Conservation (phyloP, 2,888 invertebrate genomes). For the Iphiclides podalirius region DNA sequence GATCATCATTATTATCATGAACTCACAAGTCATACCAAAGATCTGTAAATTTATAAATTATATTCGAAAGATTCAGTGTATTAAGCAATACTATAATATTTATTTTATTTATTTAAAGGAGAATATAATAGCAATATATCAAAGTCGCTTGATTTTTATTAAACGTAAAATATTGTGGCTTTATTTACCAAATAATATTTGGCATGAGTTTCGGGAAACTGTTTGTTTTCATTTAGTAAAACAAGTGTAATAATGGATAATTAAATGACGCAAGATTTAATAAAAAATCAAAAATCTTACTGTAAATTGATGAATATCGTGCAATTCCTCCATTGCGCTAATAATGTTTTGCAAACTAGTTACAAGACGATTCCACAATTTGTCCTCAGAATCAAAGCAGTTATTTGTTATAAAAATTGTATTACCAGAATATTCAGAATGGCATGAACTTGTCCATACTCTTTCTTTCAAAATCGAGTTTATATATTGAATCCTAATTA, state of each 20-base stretch:
- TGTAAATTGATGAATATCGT: slow-evolving; percentile 40
- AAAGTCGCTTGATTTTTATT: no score
- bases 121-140: no score
- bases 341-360: slow-evolving; percentile 1
- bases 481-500: slow-evolving; percentile 39
- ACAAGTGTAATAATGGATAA: no score
- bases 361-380: slow-evolving; percentile 16
- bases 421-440: slow-evolving; percentile 21
- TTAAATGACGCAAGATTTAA: background rate
- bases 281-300: slow-evolving; percentile 35
- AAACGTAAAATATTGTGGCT: no score
- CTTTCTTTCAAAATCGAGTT: slow-evolving; percentile 36
- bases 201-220: no score
- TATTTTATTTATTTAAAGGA: no score
- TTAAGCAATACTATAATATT: no score
- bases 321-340: slow-evolving; percentile 5
- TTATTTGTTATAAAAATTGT: slow-evolving; percentile 3
- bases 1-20: slow-evolving; percentile 44
- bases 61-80: background rate
- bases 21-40: slow-evolving; percentile 44
- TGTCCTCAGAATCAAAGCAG: slow-evolving; percentile 7
- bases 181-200: no score
- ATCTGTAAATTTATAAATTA: slow-evolving; percentile 40
- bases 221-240: no score
- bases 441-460: slow-evolving; percentile 3